Evolutionary conservation across 2,888 invertebrate species (phyloP).

Genomic region (Saturnia pavonia): DNA sequence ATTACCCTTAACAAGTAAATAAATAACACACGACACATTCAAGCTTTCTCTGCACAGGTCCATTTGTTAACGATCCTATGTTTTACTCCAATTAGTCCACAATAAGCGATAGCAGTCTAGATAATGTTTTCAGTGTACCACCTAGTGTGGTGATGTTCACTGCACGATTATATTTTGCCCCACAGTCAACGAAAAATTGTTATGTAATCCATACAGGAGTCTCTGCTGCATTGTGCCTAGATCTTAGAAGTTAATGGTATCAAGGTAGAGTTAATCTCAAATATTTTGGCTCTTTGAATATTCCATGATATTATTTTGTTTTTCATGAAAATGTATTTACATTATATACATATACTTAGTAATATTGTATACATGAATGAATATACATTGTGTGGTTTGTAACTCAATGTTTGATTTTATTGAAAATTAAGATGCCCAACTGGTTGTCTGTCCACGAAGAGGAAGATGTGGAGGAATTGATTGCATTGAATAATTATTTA

Average conservation of each 20-base stretch:
- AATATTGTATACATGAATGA: conserved; percentile 80
- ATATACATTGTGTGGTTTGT: conserved; percentile 82
- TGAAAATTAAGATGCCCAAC: conserved; percentile 78
- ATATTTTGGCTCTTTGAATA: conserved; percentile 82
- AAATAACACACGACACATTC: conserved; percentile 29
- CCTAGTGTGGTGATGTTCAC: conserved; percentile 69
- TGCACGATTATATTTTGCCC: conserved; percentile 65
- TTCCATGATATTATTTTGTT: conserved; percentile 82
- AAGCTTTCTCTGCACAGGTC: conserved; percentile 41
- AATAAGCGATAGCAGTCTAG: conserved; percentile 48
- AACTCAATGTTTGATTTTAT: conserved; percentile 78
- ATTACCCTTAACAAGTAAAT: conserved; percentile 24
- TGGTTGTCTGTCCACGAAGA: conserved; percentile 64
- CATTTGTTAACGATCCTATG: conserved; percentile 38
- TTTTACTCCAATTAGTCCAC: conserved; percentile 36
- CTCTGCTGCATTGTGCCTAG: conserved; percentile 83
- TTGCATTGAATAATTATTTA: conserved; percentile 48
- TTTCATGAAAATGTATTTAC: conserved; percentile 81
- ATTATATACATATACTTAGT: conserved; percentile 81
- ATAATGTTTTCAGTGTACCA: conserved; percentile 60
- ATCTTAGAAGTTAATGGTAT: conserved; percentile 82
- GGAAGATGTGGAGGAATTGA: conserved; percentile 60
- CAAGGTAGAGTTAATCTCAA: conserved; percentile 82
- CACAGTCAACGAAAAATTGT: conserved; percentile 80
- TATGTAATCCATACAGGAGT: conserved; percentile 81